These are phyloP conservation scores for Andrena praecox DNA, from an alignment of 2,888 invertebrate species.

Conservation along the genomic window DNA sequence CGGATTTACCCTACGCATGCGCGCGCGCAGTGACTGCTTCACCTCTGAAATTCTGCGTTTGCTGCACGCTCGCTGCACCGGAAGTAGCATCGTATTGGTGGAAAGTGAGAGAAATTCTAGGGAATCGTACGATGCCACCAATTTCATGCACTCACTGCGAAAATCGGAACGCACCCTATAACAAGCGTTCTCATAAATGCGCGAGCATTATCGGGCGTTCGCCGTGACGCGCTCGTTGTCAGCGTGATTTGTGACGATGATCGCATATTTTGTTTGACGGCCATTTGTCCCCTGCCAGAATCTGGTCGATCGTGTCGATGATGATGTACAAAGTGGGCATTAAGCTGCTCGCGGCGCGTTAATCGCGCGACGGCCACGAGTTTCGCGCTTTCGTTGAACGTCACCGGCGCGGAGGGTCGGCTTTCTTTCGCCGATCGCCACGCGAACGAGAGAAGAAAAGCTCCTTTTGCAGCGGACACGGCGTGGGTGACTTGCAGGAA, in stretches of 20 bases:
- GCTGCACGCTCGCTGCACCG: too few species aligned
- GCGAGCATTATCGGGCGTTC: neutral
- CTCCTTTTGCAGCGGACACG: slow-evolving; percentile 21
- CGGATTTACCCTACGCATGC: too few species aligned
- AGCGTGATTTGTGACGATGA: slow-evolving; percentile 74
- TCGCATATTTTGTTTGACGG: slow-evolving; percentile 73
- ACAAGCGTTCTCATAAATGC: neutral
- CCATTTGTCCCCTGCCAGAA: slow-evolving; percentile 70
- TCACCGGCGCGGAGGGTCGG: slow-evolving; percentile 22
- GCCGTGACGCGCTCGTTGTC: slow-evolving; percentile 16
- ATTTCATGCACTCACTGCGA: too few species aligned
- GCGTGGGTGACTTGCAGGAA: slow-evolving; percentile 69
- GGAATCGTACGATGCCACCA: too few species aligned
- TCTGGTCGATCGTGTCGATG: slow-evolving; percentile 65
- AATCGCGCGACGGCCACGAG: slow-evolving; percentile 69
- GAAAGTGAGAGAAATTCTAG: too few species aligned
- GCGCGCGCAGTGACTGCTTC: too few species aligned
- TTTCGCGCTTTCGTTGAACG: slow-evolving; percentile 46
- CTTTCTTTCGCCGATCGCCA: slow-evolving; percentile 49
- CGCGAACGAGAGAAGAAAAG: slow-evolving; percentile 30
- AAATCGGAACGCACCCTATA: too few species aligned
- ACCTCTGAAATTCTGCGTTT: too few species aligned
- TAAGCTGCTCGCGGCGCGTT: slow-evolving; percentile 74
- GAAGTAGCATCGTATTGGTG: too few species aligned
- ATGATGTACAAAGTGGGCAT: slow-evolving; percentile 77